Base-by-base conservation (phyloP, 64 coral and sea anemone species). In the Montipora sp. region DNA sequence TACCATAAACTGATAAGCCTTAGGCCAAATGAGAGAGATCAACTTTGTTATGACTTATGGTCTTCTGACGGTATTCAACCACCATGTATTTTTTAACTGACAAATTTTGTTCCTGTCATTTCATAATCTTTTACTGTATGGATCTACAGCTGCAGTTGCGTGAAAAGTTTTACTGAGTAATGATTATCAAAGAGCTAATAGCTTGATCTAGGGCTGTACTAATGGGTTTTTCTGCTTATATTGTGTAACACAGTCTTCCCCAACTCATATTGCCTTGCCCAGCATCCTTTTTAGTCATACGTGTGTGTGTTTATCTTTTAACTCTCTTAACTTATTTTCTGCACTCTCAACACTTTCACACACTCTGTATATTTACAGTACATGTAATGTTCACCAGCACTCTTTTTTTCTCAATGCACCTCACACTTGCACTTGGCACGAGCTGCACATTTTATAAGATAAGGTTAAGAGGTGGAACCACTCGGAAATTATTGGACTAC, bases 211-310 rank as follows among this genome's bases (percentile, higher is more conserved):
- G 53, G 80, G 23, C 58, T 82, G 57, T 63, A 23, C 80, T 82
- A 45, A 66, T 16, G 15, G 13, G 23, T 82, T 45, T 12, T 16
- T 59, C 13, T 71, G 63, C 65, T 50, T 50, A 1, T 63, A 10
- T 22, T n/a, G 27, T 49, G 2, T 49, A 48, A 18, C 19, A 21
- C 18, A 48, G 61, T 45, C 47, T 49, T 72, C 82, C 82, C 19
- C 15, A 10, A 67, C 82, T 71, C 61, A 85, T 71, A 23, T 85
- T 85, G 47, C 47, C 82, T 43, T 85, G 82, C 82, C 49, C 82
- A 85, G 82, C 65, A 20, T 19, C 82, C 82, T 85, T 71, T 22
- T 57, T 57, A 3, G 8, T 66, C 82, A 85, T 85, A 85, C 82
- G 82, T 85, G 82, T 85, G 9, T 82, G 63, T 85, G 24, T 68